phyloP scores from a whole-genome alignment of 1,140 invertebrate species.

The Scylla paramamosain region DNA sequence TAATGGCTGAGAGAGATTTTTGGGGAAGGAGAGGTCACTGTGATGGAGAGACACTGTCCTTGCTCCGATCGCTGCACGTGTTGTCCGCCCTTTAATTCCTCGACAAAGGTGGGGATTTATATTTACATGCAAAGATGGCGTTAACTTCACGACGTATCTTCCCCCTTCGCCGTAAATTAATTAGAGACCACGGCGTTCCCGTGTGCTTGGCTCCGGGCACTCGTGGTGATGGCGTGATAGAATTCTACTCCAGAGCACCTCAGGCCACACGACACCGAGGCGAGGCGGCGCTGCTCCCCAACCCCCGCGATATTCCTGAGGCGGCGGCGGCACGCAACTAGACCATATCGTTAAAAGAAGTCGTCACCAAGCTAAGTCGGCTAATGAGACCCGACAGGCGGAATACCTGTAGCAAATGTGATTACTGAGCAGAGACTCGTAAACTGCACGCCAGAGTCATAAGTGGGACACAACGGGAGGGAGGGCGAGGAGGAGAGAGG shows the following conservation, averaged over 20 bases:
- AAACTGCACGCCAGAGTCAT: conserved; percentile 52
- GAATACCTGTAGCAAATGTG: conserved; percentile 56
- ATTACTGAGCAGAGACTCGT: conserved; percentile 52
- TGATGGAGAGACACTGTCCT: background rate
- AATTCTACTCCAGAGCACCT: background rate
- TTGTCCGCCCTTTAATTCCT: background rate
- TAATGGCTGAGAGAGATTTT: background rate
- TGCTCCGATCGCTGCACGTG: background rate
- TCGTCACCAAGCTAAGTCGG: conserved; percentile 3
- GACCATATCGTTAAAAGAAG: conserved; percentile 14
- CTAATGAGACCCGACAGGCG: conserved; percentile 30
- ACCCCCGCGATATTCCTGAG: background rate
- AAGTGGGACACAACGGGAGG: background rate
- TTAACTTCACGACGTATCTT: background rate
- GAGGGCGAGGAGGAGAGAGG: background rate
- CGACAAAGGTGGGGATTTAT: background rate
- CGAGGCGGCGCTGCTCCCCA: background rate
- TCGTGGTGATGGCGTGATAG: conserved; percentile 1
- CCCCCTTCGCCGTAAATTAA: conserved; percentile 12
- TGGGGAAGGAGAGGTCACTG: background rate
- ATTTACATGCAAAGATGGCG: background rate
- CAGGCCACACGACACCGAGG: background rate
- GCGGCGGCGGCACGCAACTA: background rate
- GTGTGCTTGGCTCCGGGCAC: background rate
- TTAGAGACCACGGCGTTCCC: background rate